Base-by-base conservation (phyloP, 2,113 vertebrate genomes). In the Saguinus midas region DNA sequence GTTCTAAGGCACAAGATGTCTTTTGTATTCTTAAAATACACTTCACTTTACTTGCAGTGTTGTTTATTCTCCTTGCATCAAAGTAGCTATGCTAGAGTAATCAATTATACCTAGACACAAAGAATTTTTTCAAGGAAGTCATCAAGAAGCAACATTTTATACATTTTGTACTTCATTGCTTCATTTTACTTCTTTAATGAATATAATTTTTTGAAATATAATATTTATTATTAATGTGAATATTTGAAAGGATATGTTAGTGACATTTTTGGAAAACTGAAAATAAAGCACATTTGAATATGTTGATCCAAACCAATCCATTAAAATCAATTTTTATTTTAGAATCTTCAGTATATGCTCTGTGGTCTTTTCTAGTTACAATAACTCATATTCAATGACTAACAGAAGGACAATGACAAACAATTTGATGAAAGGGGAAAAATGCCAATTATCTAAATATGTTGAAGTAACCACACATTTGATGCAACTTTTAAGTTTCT, bases 271-370 rank as follows among this genome's bases (percentile, higher is more conserved):
- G 17, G 61, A 94, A 95, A 94, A 78, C 37, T 55, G 40, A 85
- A 95, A 95, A 87, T 45, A 25, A 96, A 91, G 80, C 45, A 48
- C 48, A 66, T 35, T 91, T 72, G 43, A 73, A 58, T 91, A 73
- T 92, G 92, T 94, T 85, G 20, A 81, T 66, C 23, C 64, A 82
- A 85, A 61, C n/a, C 3, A 18, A 68, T 68, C 52, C 21, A 76
- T 12, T 76, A 50, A 96, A 84, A 82, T 92, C 8, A 43, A 10
- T 94, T 72, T 96, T 93, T 95, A 81, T 72, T 93, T 95, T 45
- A 88, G 80, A 23, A n/a, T 27, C 70, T 90, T 12, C 37, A 66
- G 16, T 58, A 48, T 70, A 76, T 32, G 35, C 14, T 43, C 1
- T 78, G 27, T 89, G 23, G 2, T 93, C 9, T 92, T 76, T 83